Conservation (phyloP, 2,888 invertebrate species). For the Microplitis manilae region DNA sequence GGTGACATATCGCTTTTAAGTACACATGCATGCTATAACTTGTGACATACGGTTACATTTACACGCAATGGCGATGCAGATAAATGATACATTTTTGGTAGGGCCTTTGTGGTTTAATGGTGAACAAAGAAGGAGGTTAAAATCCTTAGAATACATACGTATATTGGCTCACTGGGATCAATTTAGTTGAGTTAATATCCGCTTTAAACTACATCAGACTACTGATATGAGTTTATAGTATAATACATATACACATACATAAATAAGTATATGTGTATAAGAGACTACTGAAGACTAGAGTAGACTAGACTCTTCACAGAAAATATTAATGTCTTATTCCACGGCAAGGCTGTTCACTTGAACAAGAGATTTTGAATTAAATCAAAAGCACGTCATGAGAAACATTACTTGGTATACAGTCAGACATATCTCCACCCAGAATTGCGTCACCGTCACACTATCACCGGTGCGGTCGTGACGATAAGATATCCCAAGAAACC, state of each 20-base stretch:
- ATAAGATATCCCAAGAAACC: constrained; percentile 32
- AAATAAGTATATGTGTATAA: background rate
- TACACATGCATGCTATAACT: constrained; percentile 26
- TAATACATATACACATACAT: background rate
- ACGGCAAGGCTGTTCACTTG: constrained; percentile 4
- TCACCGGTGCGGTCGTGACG: constrained; percentile 16
- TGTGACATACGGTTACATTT: constrained; percentile 3
- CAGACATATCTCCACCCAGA: constrained; percentile 1
- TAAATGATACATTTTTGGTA: constrained; percentile 19
- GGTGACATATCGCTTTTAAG: constrained; percentile 46
- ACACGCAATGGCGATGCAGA: constrained; percentile 29
- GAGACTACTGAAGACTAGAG: background rate
- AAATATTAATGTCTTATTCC: constrained; percentile 19
- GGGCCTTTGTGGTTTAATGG: background rate
- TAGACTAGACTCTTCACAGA: background rate
- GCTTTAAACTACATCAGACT: background rate
- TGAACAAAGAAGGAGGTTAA: background rate
- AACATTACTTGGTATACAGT: constrained; percentile 1
- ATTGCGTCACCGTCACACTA: constrained; percentile 21
- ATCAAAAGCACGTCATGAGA: constrained; percentile 22
- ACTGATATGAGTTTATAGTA: background rate
- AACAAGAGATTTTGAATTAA: constrained; percentile 23
- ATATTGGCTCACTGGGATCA: background rate
- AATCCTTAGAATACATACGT: background rate
- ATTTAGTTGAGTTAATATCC: background rate